Evolutionary conservation across 2,113 vertebrate genomes (phyloP).

Genomic region (Turnix velox): DNA sequence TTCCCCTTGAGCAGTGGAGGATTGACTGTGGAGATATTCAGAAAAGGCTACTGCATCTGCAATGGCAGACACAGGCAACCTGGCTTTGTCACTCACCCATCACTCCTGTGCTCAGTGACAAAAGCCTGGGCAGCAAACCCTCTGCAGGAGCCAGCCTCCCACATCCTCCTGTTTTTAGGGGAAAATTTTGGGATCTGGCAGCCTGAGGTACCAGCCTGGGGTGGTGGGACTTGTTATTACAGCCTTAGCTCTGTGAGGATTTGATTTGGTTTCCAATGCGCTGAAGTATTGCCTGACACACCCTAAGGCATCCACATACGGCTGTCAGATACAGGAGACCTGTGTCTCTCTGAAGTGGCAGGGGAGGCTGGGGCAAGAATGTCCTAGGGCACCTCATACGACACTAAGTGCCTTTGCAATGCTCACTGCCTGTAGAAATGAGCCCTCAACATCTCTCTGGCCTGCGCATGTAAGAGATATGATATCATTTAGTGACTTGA

Average conservation of each 20-base stretch:
- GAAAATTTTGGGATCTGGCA: not conserved
- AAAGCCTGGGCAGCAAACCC: not conserved
- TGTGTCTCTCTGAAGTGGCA: constrained; percentile 34
- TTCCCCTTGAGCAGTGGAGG: not conserved
- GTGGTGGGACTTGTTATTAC: not conserved
- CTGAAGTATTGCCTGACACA: not conserved
- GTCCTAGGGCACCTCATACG: constrained; percentile 16
- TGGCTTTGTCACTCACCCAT: not conserved
- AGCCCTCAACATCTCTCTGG: not conserved
- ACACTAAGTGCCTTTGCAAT: not conserved
- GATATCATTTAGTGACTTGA: not conserved
- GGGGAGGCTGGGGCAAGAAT: not conserved
- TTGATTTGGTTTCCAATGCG: not conserved
- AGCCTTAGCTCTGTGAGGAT: not conserved
- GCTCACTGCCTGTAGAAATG: not conserved
- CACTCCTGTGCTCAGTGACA: fast-evolving
- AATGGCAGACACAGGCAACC: not conserved
- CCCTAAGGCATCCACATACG: not conserved
- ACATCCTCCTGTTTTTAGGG: not conserved
- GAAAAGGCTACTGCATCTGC: not conserved
- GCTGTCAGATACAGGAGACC: constrained; percentile 2
- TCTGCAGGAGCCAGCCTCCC: fast-evolving
- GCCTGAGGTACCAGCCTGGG: not conserved
- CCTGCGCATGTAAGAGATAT: not conserved
- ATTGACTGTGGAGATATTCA: not conserved